Conservation (phyloP, 2,797 vertebrate genomes). For the Sciurus vulgaris region DNA sequence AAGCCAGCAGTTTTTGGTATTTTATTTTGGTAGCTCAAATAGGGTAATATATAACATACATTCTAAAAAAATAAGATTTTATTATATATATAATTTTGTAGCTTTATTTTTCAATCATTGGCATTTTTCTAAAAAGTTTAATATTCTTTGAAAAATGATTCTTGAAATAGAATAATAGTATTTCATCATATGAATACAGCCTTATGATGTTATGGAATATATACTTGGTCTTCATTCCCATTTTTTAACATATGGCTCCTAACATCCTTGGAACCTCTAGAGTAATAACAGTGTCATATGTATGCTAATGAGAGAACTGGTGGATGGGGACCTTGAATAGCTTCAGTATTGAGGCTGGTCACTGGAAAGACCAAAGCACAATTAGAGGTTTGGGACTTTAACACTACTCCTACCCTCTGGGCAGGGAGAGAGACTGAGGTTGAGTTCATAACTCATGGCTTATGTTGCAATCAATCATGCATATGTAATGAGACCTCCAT, state of each 20-base stretch:
- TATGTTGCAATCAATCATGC: not conserved
- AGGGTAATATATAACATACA: not conserved
- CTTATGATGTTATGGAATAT: not conserved
- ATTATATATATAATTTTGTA: not conserved
- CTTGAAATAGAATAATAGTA: constrained; percentile 29
- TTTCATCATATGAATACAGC: not conserved
- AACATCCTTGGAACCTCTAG: not conserved
- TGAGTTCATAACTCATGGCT: not conserved
- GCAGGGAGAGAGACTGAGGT: not conserved
- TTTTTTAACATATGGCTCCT: not conserved
- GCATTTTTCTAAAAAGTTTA: not conserved
- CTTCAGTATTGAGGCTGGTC: not conserved
- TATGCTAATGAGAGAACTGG: not conserved
- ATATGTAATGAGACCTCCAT: not conserved
- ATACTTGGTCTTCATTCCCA: not conserved
- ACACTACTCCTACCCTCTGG: not conserved
- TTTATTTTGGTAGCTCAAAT: not conserved
- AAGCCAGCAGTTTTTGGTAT: not conserved
- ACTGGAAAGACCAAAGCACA: not conserved
- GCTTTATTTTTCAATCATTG: not conserved
- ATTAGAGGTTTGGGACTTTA: not conserved
- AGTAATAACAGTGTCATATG: not conserved
- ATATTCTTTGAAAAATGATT: constrained; percentile 44
- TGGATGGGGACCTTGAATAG: not conserved
- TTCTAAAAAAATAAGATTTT: constrained; percentile 45